Percentiles rank a stretch among this genome's conserved stretches.
Conservation (phyloP, 2,797 vertebrate species). For the Simalia tracyae region DNA sequence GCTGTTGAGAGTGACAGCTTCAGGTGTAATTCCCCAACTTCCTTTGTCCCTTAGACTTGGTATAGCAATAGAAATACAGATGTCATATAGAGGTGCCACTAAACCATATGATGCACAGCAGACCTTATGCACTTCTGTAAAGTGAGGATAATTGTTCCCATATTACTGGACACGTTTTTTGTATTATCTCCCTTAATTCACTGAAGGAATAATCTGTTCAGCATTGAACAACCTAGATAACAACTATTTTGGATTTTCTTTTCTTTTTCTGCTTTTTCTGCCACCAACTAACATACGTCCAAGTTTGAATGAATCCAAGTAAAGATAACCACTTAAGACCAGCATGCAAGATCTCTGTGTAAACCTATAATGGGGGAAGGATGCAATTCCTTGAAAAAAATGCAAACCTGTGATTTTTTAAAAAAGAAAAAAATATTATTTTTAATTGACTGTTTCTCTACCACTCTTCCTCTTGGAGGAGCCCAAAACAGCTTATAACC, state of each 20-base stretch:
- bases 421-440: not conserved
- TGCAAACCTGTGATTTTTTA: not conserved
- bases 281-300: not conserved
- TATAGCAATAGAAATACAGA: not conserved
- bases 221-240: constrained; percentile 8
- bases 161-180: constrained; percentile 5
- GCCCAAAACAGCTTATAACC: not conserved
- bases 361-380: not conserved
- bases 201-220: constrained; percentile 15
- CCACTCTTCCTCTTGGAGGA: not conserved
- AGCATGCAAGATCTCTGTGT: not conserved
- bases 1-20: not conserved
- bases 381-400: not conserved
- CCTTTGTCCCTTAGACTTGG: not conserved
- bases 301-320: not conserved
- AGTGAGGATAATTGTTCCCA: not conserved
- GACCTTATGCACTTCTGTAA: constrained; percentile 18
- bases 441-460: not conserved
- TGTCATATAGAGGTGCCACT: constrained; percentile 23
- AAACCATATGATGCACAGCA: not conserved
- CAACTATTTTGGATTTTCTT: not conserved
- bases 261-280: not conserved
- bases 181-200: not conserved
- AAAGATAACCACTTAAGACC: not conserved
- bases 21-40: constrained; percentile 1